phyloP scores from a whole-genome alignment of 1,140 invertebrate species.

The Orius insidiosus region DNA sequence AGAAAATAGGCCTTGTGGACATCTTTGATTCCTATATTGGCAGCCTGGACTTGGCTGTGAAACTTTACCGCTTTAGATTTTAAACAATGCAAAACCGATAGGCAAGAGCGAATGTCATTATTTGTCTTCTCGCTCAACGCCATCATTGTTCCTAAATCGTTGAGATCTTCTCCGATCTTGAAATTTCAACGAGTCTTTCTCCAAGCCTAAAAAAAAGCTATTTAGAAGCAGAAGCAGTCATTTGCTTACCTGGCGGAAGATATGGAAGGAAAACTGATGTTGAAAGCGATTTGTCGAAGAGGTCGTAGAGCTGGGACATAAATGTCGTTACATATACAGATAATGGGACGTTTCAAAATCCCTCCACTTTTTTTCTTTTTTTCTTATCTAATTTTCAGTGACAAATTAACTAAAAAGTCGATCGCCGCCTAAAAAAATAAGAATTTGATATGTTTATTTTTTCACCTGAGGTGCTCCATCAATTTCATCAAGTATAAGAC shows the following conservation, averaged over 20 bases:
- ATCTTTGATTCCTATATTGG: constrained; percentile 70
- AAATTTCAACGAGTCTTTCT: constrained; percentile 48
- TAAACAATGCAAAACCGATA: constrained; percentile 70
- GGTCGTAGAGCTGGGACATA: constrained; percentile 71
- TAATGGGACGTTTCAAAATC: constrained; percentile 62
- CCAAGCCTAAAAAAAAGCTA: too few species aligned
- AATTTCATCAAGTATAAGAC: constrained; percentile 92
- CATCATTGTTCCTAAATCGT: constrained; percentile 49
- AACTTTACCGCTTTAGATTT: constrained; percentile 22
- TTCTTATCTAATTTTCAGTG: constrained; percentile 37
- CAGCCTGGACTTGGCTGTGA: constrained; percentile 28
- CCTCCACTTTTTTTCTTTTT: constrained; percentile 33
- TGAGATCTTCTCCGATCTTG: constrained; percentile 44
- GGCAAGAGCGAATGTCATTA: constrained; percentile 76
- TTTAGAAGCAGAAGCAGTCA: too few species aligned
- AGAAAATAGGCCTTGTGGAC: constrained; percentile 63
- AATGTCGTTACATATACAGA: constrained; percentile 93
- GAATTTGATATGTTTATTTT: constrained; percentile 24
- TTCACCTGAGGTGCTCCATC: constrained; percentile 78
- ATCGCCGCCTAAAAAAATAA: too few species aligned
- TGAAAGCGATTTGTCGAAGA: constrained; percentile 49
- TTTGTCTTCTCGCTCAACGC: constrained; percentile 62
- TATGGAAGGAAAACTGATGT: constrained; percentile 58
- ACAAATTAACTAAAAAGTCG: constrained; percentile 71
- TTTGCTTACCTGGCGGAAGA: constrained; percentile 31